phyloP scores from a whole-genome alignment of 2,888 invertebrate species.

The Athalia circularis region DNA sequence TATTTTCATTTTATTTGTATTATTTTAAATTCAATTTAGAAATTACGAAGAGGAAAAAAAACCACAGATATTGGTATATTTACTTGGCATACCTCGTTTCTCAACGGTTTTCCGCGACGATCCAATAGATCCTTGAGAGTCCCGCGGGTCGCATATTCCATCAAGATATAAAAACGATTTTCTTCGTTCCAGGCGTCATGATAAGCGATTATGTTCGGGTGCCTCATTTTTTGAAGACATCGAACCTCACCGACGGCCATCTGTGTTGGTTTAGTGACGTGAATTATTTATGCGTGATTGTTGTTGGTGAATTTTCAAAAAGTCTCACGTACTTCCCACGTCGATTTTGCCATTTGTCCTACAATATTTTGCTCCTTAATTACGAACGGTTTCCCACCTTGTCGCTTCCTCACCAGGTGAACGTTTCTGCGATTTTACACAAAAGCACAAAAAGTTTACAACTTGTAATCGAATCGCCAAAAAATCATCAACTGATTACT shows the following conservation, averaged over 20 bases:
- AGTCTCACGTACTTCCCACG: conserved; percentile 53
- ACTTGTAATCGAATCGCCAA: neutral
- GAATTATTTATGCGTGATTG: neutral
- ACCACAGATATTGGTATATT: neutral
- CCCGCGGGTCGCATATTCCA: conserved; percentile 90
- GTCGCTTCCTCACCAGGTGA: conserved; percentile 61
- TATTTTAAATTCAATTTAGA: neutral
- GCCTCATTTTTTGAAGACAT: conserved; percentile 64
- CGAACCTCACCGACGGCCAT: conserved; percentile 64
- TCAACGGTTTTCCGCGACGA: conserved; percentile 60
- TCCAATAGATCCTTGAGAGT: conserved; percentile 85
- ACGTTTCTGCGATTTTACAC: conserved; percentile 56
- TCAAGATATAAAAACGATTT: conserved; percentile 79
- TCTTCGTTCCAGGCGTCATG: conserved; percentile 66
- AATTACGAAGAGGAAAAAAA: neutral
- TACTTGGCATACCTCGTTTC: conserved; percentile 59
- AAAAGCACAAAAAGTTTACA: neutral
- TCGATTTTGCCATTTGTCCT: conserved; percentile 50
- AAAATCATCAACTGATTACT: conserved; percentile 5
- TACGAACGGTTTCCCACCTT: conserved; percentile 63
- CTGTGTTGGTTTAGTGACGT: conserved; percentile 49
- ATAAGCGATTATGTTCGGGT: conserved; percentile 69
- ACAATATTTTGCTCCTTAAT: conserved; percentile 61
- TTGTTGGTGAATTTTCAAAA: no score
- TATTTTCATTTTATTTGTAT: neutral